Percentiles rank a stretch among this genome's conserved stretches.
Evolutionary conservation across 1,140 invertebrate species (phyloP).

Genomic region (Aphelinus atriplicis): DNA sequence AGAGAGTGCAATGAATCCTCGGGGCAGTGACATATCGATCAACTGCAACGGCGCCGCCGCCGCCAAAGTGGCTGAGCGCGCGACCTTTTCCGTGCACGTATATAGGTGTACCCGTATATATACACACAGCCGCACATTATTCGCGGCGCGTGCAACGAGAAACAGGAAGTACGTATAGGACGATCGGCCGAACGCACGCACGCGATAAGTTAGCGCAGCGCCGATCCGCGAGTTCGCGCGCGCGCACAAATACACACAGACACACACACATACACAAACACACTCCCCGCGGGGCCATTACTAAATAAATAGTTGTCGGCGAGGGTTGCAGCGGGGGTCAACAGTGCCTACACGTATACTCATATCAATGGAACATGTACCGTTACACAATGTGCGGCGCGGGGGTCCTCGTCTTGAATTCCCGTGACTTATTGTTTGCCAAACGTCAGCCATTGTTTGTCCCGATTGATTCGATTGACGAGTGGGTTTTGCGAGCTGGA

Average conservation of each 20-base stretch:
- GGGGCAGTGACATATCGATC: constrained; percentile 55
- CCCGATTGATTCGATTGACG: too few relatives aligned
- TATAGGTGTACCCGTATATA: background rate
- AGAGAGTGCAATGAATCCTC: constrained; percentile 38
- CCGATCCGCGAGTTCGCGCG: too few relatives aligned
- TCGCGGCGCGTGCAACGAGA: background rate
- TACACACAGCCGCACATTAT: background rate
- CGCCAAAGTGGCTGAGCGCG: constrained; percentile 47
- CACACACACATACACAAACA: background rate
- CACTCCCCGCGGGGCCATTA: background rate
- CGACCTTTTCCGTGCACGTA: constrained; percentile 19
- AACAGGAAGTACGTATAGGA: constrained; percentile 4
- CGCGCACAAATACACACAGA: too few relatives aligned
- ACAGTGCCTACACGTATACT: too few relatives aligned
- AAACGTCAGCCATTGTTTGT: too few relatives aligned
- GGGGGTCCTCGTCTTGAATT: too few relatives aligned
- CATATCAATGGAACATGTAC: too few relatives aligned
- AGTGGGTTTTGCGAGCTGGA: too few relatives aligned
- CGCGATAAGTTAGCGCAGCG: background rate
- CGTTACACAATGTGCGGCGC: too few relatives aligned
- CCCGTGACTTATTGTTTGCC: too few relatives aligned
- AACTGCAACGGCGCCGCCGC: constrained; percentile 25
- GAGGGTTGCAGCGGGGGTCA: too few relatives aligned
- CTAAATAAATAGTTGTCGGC: too few relatives aligned
- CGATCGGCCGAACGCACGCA: background rate